These are phyloP conservation scores for Falco cherrug DNA, from an alignment of 2,797 vertebrate genomes.

Conservation along the genomic window DNA sequence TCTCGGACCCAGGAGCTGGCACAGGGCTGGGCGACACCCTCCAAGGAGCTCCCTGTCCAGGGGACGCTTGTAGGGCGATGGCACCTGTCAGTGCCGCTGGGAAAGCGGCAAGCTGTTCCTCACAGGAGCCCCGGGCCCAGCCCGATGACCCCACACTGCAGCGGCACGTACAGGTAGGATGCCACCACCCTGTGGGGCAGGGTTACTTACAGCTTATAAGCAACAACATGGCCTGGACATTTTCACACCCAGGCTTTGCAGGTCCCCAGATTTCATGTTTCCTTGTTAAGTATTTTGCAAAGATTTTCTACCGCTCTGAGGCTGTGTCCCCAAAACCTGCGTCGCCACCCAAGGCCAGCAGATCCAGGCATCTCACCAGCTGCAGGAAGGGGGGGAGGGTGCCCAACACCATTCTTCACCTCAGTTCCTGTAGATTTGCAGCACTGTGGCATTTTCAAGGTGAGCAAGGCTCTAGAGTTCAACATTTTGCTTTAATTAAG, in stretches of 20 bases:
- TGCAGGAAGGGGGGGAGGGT: too few species aligned
- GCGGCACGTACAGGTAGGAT: slow-evolving; percentile 34
- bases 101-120: background rate
- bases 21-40: background rate
- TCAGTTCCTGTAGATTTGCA: background rate
- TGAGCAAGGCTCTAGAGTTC: background rate
- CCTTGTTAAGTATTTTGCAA: background rate
- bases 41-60: background rate
- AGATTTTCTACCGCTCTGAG: background rate
- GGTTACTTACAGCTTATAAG: background rate
- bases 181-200: slow-evolving; percentile 34
- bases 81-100: rapidly evolving
- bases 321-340: background rate
- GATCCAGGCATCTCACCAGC: background rate
- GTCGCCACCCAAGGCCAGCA: rapidly evolving
- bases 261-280: background rate
- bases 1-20: background rate
- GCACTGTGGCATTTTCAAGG: background rate
- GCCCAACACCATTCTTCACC: background rate
- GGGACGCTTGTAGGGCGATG: background rate
- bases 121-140: rapidly evolving
- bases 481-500: background rate
- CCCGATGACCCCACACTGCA: background rate
- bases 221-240: rapidly evolving
- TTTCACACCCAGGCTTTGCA: background rate